Base-by-base conservation (phyloP, 2,888 invertebrate species). In the Ceratothoa steindachneri region DNA sequence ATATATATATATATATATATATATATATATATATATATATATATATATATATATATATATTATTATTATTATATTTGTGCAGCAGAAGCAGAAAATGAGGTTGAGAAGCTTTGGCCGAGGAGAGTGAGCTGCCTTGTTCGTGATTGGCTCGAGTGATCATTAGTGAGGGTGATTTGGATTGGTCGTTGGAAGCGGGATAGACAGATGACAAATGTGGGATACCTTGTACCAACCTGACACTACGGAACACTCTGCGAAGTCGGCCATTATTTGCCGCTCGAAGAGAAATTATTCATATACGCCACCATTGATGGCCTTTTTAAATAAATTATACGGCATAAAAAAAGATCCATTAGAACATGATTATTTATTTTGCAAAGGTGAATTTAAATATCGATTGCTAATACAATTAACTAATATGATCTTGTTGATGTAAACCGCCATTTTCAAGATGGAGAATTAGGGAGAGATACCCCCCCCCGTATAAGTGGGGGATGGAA, bases 11-110 rank as follows among this genome's bases (percentile, higher is more conserved):
- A 55, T 19, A 55, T 19, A 55, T 19, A 55, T 19, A 55, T 19
- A 55, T 55, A 55, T 55, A 55, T 55, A 55, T 55, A 55, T 55
- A 55, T 55, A 55, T 55, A 55, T 55, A 55, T 55, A 55, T 55
- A 55, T 55, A 55, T 55, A 55, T 55, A 55, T 55, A 55, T 55
- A 55, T 55, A 55, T 19, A 55, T 19, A 55, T 19, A 12, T 7
- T 19, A 41, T 41, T 9, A 9, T 41, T 9, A 15, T 41, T 41
- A 15, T 41, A 41, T 5, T 15, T 41, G 15, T 41, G 41, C 15
- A 41, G 7, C 41, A 9, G 15, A n/a, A n/a, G n/a, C n/a, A n/a
- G n/a, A n/a, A n/a, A n/a, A n/a, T n/a, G n/a, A n/a, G n/a, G n/a
- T n/a, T n/a, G n/a, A n/a, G n/a, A n/a, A n/a, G n/a, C n/a, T n/a